Base-by-base conservation (phyloP, 2,113 vertebrate genomes). In the Melanerpes aurifrons region DNA sequence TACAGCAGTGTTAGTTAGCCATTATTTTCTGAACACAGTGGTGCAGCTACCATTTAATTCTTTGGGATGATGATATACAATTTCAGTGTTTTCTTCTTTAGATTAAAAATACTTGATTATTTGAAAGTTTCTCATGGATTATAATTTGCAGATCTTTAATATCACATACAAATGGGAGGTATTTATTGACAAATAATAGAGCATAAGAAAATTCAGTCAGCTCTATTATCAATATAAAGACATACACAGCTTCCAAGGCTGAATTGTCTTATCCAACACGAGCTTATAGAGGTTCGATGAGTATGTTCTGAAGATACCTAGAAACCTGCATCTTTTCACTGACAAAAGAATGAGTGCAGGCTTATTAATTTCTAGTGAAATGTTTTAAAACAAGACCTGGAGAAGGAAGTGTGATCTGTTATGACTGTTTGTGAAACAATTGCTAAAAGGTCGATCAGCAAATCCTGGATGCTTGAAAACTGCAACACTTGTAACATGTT, bases 391-490 rank as follows among this genome's bases (percentile, higher is more conserved):
- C 12, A 70, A 77, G 32, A 73, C 16, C 37, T 73, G 50, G n/a
- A 84, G 62, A 78, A 80, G 48, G 43, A 90, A 47, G 11, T 3
- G 15, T 56, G 26, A n/a, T 80, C 6, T 87, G 26, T 87, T 45
- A 21, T 9, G 15, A 53, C 3, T 47, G 21, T 15, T 57, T 53
- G 26, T 19, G 40, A 76, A 76, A n/a, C 17, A 63, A 63, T 8
- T 5, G 2, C 32, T 32, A 54, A 73, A 53, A 85, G 1, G 0
- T 72, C 54, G 26, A 19, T 66, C 40, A 82, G 40, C 56, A 94
- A 89, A 87, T 73, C 21, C 63, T 24, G 28, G 89, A 63, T 43
- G 32, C 35, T 76, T 94, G 82, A 87, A 86, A 94, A 86, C n/a
- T 6, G 1, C 56, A 89, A 3, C 29, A 82, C n/a, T 35, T 82